These are phyloP conservation scores for Mesembrinibis cayennensis DNA, from an alignment of 2,113 vertebrate species.

Conservation along the genomic window DNA sequence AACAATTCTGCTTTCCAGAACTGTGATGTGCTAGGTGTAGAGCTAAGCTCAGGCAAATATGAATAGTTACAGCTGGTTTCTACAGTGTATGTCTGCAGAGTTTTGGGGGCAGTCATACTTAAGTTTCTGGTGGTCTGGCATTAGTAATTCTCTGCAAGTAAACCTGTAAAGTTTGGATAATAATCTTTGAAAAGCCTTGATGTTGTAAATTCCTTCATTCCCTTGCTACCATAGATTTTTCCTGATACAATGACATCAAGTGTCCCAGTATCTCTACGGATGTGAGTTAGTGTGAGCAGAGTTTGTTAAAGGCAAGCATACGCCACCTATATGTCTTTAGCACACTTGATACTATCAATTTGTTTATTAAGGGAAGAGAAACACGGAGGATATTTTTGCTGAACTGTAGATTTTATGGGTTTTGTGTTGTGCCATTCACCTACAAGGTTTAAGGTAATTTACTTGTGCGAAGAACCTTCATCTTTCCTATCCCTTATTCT, in stretches of 20 bases:
- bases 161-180: neutral
- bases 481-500: neutral
- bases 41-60: neutral
- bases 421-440: neutral
- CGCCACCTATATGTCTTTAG: neutral
- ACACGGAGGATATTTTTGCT: neutral
- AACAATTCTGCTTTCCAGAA: constrained; percentile 21
- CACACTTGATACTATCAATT: neutral
- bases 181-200: neutral
- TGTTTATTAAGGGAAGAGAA: neutral
- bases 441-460: neutral
- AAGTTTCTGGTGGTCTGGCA: neutral
- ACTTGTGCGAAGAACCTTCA: neutral
- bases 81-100: neutral
- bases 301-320: neutral
- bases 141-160: neutral
- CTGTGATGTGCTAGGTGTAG: neutral
- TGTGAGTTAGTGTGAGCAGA: neutral
- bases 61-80: neutral
- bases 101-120: neutral
- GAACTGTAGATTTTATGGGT: neutral
- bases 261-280: neutral
- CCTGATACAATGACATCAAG: neutral
- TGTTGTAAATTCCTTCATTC: neutral
- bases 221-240: neutral